phyloP scores from a whole-genome alignment of 2,888 invertebrate genomes.

The Tetramorium bicarinatum region DNA sequence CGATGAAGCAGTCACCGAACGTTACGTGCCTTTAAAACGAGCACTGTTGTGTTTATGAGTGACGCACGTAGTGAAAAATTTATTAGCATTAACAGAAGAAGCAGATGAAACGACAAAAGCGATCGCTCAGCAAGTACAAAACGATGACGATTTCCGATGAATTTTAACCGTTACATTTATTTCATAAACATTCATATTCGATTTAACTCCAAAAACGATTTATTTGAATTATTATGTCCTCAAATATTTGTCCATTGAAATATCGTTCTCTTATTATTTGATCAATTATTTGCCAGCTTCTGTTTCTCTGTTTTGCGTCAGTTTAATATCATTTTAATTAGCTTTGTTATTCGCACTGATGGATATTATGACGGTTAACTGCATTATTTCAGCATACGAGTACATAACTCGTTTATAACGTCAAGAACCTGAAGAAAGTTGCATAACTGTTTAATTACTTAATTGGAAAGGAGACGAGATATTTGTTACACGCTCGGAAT shows the following conservation, averaged over 20 bases:
- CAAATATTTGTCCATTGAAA: conserved; percentile 41
- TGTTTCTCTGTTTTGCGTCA: conserved; percentile 39
- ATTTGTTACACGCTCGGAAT: not conserved
- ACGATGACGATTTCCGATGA: not conserved
- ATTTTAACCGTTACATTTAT: conserved; percentile 27
- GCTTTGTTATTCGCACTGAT: conserved; percentile 51
- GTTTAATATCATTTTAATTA: conserved; percentile 49
- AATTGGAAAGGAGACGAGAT: conserved; percentile 22
- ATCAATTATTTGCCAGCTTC: conserved; percentile 34
- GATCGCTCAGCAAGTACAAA: not conserved
- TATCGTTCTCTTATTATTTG: conserved; percentile 29
- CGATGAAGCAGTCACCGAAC: conserved; percentile 62
- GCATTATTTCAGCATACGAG: conserved; percentile 45
- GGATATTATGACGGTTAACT: conserved; percentile 30
- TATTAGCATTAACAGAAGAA: conserved; percentile 57
- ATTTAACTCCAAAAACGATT: conserved; percentile 16
- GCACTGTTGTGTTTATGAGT: conserved; percentile 73
- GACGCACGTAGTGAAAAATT: conserved; percentile 76
- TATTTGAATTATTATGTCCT: conserved; percentile 30
- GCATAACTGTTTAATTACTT: conserved; percentile 28
- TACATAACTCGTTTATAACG: conserved; percentile 28
- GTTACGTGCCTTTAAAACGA: conserved; percentile 64
- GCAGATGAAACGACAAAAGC: conserved; percentile 36
- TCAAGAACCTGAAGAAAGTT: conserved; percentile 39
- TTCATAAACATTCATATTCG: conserved; percentile 12